Conservation (phyloP, 2,797 vertebrate species). For the Hafferia zeledoni region DNA sequence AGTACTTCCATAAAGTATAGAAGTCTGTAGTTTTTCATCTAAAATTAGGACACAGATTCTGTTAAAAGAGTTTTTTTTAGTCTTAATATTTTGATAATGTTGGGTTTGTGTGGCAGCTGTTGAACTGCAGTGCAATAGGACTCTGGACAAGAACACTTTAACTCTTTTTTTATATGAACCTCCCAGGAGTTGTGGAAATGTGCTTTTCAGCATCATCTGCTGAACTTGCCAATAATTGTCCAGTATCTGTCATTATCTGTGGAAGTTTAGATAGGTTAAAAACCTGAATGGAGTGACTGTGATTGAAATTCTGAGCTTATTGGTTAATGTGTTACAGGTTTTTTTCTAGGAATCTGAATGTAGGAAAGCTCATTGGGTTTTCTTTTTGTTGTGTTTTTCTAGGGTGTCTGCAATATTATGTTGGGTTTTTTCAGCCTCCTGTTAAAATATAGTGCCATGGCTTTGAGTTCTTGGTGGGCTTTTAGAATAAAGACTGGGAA, state of each 20-base stretch:
- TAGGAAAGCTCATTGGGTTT: not conserved
- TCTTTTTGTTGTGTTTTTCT: not conserved
- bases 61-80: not conserved
- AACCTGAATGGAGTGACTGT: not conserved
- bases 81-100: not conserved
- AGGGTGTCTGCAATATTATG: not conserved
- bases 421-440: not conserved
- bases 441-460: not conserved
- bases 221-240: not conserved
- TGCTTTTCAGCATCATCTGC: not conserved
- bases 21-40: not conserved
- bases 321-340: not conserved
- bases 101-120: not conserved
- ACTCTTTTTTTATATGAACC: not conserved
- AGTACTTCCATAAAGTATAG: accelerated
- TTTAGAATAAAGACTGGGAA: conserved; percentile 18
- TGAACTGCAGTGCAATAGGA: not conserved
- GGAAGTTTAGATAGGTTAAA: not conserved
- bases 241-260: not conserved
- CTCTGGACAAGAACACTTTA: not conserved
- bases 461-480: conserved; percentile 1
- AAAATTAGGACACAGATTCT: not conserved
- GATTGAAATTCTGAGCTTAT: not conserved
- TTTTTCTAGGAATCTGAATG: not conserved
- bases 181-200: not conserved